Base-by-base conservation (phyloP, 2,113 vertebrate genomes). In the Centropus bengalensis region DNA sequence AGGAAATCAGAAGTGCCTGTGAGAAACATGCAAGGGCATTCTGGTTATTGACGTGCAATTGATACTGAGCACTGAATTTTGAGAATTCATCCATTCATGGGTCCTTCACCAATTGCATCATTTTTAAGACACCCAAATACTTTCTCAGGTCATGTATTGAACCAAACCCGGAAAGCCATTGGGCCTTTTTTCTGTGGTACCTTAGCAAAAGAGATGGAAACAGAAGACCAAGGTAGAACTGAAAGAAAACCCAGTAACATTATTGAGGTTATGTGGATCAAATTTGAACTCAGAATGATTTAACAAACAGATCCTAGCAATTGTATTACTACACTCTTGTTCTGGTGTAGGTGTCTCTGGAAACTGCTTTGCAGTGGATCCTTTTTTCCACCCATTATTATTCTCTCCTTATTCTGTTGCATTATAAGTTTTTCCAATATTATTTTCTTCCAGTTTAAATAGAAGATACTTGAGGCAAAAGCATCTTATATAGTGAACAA, bases 1-100 rank as follows among this genome's bases (percentile, higher is more conserved):
- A n/a, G 60, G 32, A 30, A 6, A 76, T 11, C 30, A 82, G 58
- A 89, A 36, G 13, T 63, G n/a, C 27, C 42, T 47, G 14, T 9
- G 45, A 42, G 68, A 92, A 62, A 45, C 38, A 33, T 70, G 28
- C 23, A 28, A 73, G 55, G 40, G 4, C 8, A 1, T 73, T 68
- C 13, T 75, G 22, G 17, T 40, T 88, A 42, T 15, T 70, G 59
- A 23, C 28, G 2, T 12, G 51, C 14, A 63, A 58, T 47, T 20
- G 36, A 32, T 47, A 36, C 7, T 22, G 32, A 70, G 28, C 33
- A 33, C 14, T 0, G 0, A 36, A 36, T 36, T 32, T 40, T 14
- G 21, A 24, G 14, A 47, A 40, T 40, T 28, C 33, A 38, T 9
- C 21, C 26, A 27, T 8, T 19, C 33, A 44, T 68, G 21, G 9